Conservation (phyloP, 2,113 vertebrate genomes). For the Lethenteron camtschaticum region DNA sequence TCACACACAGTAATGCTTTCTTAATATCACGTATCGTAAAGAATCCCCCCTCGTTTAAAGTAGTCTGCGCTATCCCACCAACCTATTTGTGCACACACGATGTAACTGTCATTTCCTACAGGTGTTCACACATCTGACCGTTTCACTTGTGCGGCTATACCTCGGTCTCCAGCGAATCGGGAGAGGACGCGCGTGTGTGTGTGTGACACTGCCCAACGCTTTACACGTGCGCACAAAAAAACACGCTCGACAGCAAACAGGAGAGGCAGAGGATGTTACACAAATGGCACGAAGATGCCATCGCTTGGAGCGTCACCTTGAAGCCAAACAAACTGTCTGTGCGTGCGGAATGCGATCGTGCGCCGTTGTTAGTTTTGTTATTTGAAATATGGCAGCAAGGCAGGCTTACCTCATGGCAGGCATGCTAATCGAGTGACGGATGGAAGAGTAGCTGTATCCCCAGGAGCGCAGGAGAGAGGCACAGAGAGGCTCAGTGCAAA, state of each 20-base stretch:
- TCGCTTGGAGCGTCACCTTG: background rate
- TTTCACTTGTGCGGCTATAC: too few relatives aligned
- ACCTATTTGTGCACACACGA: too few relatives aligned
- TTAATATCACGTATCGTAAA: too few relatives aligned
- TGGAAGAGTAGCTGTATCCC: conserved; percentile 32
- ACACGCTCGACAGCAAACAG: background rate
- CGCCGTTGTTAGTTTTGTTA: background rate
- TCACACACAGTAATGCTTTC: too few relatives aligned
- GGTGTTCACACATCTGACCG: too few relatives aligned
- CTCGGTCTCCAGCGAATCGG: too few relatives aligned
- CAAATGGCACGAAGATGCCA: background rate
- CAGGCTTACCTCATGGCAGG: conserved; percentile 89
- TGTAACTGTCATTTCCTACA: too few relatives aligned
- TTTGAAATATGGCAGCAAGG: background rate
- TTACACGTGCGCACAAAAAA: background rate
- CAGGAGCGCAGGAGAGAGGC: background rate
- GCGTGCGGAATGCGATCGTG: background rate
- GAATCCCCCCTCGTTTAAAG: too few relatives aligned
- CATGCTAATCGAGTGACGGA: conserved; percentile 98
- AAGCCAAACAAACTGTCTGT: background rate
- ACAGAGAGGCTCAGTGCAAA: background rate
- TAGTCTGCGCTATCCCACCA: too few relatives aligned
- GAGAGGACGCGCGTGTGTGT: too few relatives aligned
- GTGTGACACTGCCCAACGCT: background rate
- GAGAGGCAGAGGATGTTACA: background rate